phyloP scores from a whole-genome alignment of 2,888 invertebrate species.

The Meiosimyza platycephala region DNA sequence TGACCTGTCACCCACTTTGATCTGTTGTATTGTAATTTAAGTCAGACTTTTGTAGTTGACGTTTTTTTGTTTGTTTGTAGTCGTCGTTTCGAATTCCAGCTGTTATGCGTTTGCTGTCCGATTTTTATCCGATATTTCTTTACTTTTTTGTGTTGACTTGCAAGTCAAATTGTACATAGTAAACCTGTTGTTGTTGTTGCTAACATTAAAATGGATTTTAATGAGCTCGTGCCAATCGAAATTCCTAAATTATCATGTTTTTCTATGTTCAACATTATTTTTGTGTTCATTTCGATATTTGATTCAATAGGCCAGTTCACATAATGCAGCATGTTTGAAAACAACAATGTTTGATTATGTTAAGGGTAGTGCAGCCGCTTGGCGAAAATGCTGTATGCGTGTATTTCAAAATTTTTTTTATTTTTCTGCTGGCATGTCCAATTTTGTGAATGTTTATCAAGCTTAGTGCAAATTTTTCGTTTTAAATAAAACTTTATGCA shows the following conservation, averaged over 20 bases:
- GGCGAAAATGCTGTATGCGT: no score
- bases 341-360: no score
- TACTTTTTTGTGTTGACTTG: neutral
- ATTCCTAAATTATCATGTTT: conserved; percentile 48
- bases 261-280: conserved; percentile 40
- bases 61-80: neutral
- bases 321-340: no score
- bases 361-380: no score
- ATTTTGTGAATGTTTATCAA: no score
- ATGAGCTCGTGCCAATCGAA: conserved; percentile 64
- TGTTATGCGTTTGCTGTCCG: neutral
- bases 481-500: no score
- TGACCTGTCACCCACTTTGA: conserved; percentile 30
- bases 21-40: conserved; percentile 1
- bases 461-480: no score
- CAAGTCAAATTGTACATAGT: neutral
- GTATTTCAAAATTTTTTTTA: no score
- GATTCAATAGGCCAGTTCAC: conserved; percentile 23
- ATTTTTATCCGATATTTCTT: no score
- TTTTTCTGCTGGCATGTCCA: no score
- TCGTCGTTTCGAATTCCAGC: neutral
- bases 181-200: conserved; percentile 7
- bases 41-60: conserved; percentile 1
- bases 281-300: conserved; percentile 36
- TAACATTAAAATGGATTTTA: conserved; percentile 64